Evolutionary conservation across 2,888 invertebrate species (phyloP).

Genomic region (Antitype chi): DNA sequence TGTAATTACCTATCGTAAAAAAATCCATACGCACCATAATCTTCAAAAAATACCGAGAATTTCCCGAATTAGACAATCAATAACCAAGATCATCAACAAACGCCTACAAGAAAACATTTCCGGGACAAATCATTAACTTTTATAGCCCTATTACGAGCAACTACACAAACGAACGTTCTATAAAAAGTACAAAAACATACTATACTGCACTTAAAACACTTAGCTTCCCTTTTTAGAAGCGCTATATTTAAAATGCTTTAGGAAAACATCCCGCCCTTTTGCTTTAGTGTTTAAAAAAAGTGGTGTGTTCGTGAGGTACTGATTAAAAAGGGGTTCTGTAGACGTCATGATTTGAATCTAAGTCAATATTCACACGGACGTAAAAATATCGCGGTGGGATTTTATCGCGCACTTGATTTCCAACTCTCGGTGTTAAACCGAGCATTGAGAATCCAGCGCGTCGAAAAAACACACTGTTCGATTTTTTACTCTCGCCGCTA

Average conservation of each 20-base stretch:
- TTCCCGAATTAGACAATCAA: slow-evolving; percentile 23
- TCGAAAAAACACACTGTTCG: not conserved
- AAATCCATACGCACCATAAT: not conserved
- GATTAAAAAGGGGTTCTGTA: slow-evolving; percentile 21
- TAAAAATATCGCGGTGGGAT: too few relatives aligned
- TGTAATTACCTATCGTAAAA: not conserved
- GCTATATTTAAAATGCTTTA: slow-evolving; percentile 81
- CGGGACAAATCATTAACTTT: slow-evolving; percentile 67
- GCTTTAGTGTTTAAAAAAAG: slow-evolving; percentile 57
- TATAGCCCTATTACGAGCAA: slow-evolving; percentile 61
- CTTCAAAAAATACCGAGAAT: not conserved
- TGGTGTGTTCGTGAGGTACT: slow-evolving; percentile 40
- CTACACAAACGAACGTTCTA: slow-evolving; percentile 58
- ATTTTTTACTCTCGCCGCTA: too few relatives aligned
- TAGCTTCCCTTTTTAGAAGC: slow-evolving; percentile 73
- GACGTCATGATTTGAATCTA: not conserved
- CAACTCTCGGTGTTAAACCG: not conserved
- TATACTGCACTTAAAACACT: slow-evolving; percentile 75
- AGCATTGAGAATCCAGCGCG: not conserved
- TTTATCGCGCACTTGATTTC: not conserved
- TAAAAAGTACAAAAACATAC: slow-evolving; percentile 70
- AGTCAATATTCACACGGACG: too few relatives aligned
- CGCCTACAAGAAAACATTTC: slow-evolving; percentile 28
- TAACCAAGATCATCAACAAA: slow-evolving; percentile 28
- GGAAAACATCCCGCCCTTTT: slow-evolving; percentile 81